Evolutionary conservation across 2,888 invertebrate species (phyloP), one percentile per base, ranked within the genome.

Genomic region (Hesperia comma): DNA sequence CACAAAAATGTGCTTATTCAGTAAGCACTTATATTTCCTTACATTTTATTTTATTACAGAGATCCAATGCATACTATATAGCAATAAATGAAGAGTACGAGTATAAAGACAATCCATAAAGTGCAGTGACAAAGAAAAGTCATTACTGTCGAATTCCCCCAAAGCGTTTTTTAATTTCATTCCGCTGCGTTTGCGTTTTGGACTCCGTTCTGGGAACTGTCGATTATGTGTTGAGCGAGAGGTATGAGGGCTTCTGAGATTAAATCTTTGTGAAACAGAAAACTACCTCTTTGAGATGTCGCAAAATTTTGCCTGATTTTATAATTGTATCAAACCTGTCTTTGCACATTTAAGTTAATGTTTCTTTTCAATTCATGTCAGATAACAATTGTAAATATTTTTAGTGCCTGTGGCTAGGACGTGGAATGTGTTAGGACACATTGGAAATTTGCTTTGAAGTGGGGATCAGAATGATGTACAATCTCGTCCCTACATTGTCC

Each of bases 161-260:
- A 66, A 66, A 66, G 54, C 60, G 58, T 53, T 32, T 64, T 64
- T 64, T 64, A 64, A 64, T 64, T 53, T 17, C 32, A 64, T 58
- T 41, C 51, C 53, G 58, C 33, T 53, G 64, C 64, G 54, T 43
- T 57, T 53, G 53, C 54, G 33, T 60, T 66, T 54, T 60, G 12
- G 37, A 33, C 32, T 60, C 46, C 53, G 12, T 60, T 46, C 46
- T 17, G 55, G 51, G 60, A 61, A 66, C 58, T 46, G 54, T 37
- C 55, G 66, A 57, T 63, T 57, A 40, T 40, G 43, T 43, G 43
- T 15, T 8, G 58, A 43, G 14, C 12, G 43, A 8, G 40, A 58
- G 57, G 58, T 37, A 41, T 57, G 43, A 32, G 43, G 46, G 56
- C 41, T 54, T 54, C 40, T 12, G 17, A 32, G 55, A 33, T 62